Percentiles rank a stretch among this genome's conserved stretches.
These are phyloP conservation scores for Phortica magna DNA, from an alignment of 2,888 invertebrate genomes.

Conservation along the genomic window DNA sequence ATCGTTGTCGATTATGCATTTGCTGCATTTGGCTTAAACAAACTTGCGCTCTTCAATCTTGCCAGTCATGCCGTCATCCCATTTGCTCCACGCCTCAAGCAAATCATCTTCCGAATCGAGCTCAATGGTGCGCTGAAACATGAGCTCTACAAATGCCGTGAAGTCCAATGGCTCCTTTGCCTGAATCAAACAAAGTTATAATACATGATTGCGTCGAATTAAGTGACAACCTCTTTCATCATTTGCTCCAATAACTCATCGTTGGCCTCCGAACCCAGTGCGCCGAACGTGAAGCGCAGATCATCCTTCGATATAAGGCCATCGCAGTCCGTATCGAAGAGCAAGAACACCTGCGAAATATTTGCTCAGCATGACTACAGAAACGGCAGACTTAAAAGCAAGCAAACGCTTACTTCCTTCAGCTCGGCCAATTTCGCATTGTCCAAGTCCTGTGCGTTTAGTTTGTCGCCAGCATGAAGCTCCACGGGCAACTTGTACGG, in stretches of 20 bases:
- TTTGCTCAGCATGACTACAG: slow-evolving; percentile 35
- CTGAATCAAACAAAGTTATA: slow-evolving; percentile 52
- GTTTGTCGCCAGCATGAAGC: slow-evolving; percentile 75
- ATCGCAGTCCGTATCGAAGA: slow-evolving; percentile 83
- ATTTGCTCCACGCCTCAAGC: slow-evolving; percentile 82
- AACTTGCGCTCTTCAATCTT: slow-evolving; percentile 83
- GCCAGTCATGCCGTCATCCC: slow-evolving; percentile 82
- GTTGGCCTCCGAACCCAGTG: slow-evolving; percentile 81
- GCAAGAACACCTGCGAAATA: slow-evolving; percentile 80
- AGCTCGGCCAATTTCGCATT: slow-evolving; percentile 82
- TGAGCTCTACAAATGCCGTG: slow-evolving; percentile 82
- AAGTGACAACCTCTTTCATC: slow-evolving; percentile 81
- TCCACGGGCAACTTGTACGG: slow-evolving; percentile 74
- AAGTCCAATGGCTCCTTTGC: slow-evolving; percentile 81
- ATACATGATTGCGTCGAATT: too few relatives aligned
- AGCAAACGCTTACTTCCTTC: slow-evolving; percentile 80
- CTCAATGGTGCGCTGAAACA: slow-evolving; percentile 82
- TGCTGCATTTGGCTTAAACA: slow-evolving; percentile 36
- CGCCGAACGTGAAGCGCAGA: slow-evolving; percentile 81
- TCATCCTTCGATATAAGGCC: slow-evolving; percentile 83
- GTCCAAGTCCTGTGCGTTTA: slow-evolving; percentile 81
- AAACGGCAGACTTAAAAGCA: neutral
- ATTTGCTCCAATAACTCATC: slow-evolving; percentile 82
- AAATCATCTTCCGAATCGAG: slow-evolving; percentile 83
- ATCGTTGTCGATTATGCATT: neutral